Conservation (phyloP, 2,888 invertebrate species). For the Tenodera sinensis region DNA sequence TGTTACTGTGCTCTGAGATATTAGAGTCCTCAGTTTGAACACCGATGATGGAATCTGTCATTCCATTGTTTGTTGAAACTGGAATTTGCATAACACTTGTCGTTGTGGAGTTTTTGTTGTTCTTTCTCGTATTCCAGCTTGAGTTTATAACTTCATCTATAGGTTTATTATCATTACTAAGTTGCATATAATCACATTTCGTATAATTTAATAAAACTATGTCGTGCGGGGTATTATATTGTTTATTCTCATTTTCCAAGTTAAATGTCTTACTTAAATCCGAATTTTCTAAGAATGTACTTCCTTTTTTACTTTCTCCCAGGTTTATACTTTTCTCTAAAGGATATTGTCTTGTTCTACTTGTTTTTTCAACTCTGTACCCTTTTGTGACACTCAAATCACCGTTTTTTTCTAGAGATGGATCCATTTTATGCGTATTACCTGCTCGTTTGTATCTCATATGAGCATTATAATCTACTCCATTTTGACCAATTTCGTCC, state of each 20-base stretch:
- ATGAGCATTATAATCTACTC: not conserved
- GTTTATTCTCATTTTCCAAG: too few species aligned
- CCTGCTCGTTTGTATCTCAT: not conserved
- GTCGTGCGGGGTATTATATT: too few species aligned
- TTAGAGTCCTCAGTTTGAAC: too few species aligned
- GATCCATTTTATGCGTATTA: not conserved
- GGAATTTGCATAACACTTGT: not conserved
- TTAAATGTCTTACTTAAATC: too few species aligned
- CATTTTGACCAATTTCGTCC: not conserved
- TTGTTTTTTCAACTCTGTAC: not conserved
- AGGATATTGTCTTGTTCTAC: not conserved
- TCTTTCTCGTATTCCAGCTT: not conserved
- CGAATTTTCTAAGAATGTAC: too few species aligned
- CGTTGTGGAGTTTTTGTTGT: not conserved
- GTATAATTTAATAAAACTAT: too few species aligned
- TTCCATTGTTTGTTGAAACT: not conserved
- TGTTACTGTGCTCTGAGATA: too few species aligned
- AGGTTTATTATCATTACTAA: not conserved
- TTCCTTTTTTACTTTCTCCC: not conserved
- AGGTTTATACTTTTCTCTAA: too few species aligned
- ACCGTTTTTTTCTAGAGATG: not conserved
- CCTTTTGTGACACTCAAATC: not conserved
- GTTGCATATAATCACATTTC: not conserved
- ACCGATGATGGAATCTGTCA: too few species aligned
- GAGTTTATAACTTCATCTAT: not conserved